Evolutionary conservation across 2,113 vertebrate genomes (phyloP).

Genomic region (Drymodes brunneopygia): DNA sequence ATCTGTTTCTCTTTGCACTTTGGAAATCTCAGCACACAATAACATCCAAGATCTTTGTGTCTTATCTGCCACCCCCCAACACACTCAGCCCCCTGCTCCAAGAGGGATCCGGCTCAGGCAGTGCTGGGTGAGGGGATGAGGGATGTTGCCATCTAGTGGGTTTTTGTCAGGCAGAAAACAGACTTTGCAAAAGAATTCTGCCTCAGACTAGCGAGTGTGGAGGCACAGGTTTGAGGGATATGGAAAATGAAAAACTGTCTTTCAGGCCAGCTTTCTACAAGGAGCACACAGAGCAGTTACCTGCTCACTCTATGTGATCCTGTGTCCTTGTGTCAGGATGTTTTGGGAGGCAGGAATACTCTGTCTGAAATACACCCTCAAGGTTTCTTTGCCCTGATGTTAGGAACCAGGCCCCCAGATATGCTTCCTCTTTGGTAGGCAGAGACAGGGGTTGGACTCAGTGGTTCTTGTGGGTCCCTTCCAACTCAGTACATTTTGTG

Average conservation of each 20-base stretch:
- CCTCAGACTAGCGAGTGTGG: not conserved
- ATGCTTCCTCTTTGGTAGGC: not conserved
- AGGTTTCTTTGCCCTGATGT: not conserved
- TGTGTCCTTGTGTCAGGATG: not conserved
- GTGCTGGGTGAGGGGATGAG: not conserved
- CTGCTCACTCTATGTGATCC: accelerated
- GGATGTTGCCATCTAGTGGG: constrained; percentile 47
- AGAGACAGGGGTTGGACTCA: not conserved
- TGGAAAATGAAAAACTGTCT: not conserved
- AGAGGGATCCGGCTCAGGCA: not conserved
- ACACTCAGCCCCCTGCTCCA: accelerated
- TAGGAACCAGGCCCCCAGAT: not conserved
- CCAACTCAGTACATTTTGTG: not conserved
- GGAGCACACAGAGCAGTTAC: not conserved
- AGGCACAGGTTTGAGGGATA: not conserved
- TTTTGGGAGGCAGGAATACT: not conserved
- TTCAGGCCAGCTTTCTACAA: not conserved
- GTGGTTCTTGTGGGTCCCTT: not conserved
- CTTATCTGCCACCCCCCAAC: not conserved
- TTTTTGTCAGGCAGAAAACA: not conserved
- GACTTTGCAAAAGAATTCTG: not conserved
- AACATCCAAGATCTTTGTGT: not conserved
- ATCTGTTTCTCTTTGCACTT: not conserved
- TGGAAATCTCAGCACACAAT: not conserved
- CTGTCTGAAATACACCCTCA: not conserved